phyloP scores from a whole-genome alignment of 2,113 vertebrate genomes.

The Manacus vitellinus region DNA sequence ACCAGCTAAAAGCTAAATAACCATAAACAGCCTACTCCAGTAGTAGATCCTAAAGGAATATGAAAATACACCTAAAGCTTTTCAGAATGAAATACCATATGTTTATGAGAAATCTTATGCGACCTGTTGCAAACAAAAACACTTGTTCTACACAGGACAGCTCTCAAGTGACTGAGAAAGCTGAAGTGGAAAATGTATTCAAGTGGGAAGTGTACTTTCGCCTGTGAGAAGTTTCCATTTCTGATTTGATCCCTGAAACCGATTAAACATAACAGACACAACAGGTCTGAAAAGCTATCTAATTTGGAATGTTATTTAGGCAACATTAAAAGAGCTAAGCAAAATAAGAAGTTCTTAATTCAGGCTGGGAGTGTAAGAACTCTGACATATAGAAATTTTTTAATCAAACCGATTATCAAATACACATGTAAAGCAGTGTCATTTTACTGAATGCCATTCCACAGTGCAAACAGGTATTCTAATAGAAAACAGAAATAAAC shows the following conservation, averaged over 20 bases:
- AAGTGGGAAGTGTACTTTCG: neutral
- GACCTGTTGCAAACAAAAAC: neutral
- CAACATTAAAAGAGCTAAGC: neutral
- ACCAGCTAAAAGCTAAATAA: neutral
- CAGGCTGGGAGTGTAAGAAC: neutral
- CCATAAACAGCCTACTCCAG: neutral
- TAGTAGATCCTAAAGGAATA: neutral
- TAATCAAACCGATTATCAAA: neutral
- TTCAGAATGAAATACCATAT: neutral
- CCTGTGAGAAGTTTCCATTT: neutral
- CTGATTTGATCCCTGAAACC: neutral
- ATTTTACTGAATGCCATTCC: neutral
- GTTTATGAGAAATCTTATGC: neutral
- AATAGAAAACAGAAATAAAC: neutral
- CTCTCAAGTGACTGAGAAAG: neutral
- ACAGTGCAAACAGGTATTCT: neutral
- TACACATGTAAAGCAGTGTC: accelerated
- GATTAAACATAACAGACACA: neutral
- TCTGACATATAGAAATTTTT: neutral
- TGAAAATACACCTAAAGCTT: neutral
- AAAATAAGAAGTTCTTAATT: neutral
- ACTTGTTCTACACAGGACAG: neutral
- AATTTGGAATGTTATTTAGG: neutral
- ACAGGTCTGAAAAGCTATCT: neutral
- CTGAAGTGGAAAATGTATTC: neutral